Evolutionary conservation across 2,797 vertebrate genomes (phyloP), one percentile per base, ranked within the genome.

Genomic region (Hafferia zeledoni): DNA sequence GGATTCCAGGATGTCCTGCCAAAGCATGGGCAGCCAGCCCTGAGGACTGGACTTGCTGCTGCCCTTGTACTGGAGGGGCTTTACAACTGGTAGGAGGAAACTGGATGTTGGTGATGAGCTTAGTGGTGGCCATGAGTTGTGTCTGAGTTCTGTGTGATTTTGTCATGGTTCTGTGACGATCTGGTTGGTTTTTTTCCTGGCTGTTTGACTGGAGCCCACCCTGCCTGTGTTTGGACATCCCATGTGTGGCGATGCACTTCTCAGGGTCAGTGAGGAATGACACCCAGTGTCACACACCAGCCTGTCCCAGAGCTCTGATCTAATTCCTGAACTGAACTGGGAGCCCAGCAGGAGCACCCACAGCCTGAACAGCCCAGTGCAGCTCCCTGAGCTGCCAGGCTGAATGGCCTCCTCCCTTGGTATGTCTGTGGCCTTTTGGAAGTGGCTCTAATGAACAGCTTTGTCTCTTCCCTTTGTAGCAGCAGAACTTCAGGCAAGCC

Each of bases 251-350:
- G 60, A 33, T 13, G 57, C 13, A 1, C 6, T 11, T 19, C 39
- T 14, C 4, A 10, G n/a, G 16, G 19, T 11, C 5, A 9, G 4
- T 13, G 50, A 50, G 56, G n/a, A 18, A 6, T 0, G 30, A 24
- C 37, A 4, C 16, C n/a, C 39, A 2, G 28, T 14, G 65, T 30
- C n/a, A 6, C 35, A 7, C 22, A 39, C 63, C 33, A 16, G 43
- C 25, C 43, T 0, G 2, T 31, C 30, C 31, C 10, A 2, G 31
- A 24, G 53, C 63, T 61, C 25, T 6, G 43, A 4, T 10, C 9
- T 16, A 4, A 7, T 1, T 1, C 13, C 33, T 17, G 0, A 41
- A 0, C 61, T 0, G 52, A 16, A 1, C 71, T 13, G 7, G 0
- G 3, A 5, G 76, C 41, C 1, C 8, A 2, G 61, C 46, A 2